Evolutionary conservation across 2,113 vertebrate species (phyloP), one percentile per base, ranked within the genome.

Genomic region (Cephalophus harveyi): DNA sequence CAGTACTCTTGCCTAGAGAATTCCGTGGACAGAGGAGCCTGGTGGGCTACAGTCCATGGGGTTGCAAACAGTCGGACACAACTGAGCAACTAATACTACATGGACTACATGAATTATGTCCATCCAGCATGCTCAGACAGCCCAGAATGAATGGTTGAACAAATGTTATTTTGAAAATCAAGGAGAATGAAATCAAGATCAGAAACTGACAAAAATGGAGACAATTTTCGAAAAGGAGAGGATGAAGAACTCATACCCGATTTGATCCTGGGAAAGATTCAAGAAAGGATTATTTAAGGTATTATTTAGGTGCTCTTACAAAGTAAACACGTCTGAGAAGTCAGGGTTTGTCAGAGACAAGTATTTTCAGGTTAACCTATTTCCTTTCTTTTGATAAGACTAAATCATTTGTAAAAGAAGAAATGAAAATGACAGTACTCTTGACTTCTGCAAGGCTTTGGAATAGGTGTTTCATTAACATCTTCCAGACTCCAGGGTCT

Each of bases 361-460:
- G 17, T 36, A 33, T 95, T 89, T 97, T 95, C 67, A 94, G 52
- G 19, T 97, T 15, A 89, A 87, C n/a, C 8, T 67, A 52, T n/a
- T 86, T 91, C 90, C 25, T 78, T 92, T 86, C 13, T 83, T 84
- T 84, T 81, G 57, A 33, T 11, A 94, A 6, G 11, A 67, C 81
- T 59, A n/a, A 91, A 81, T 13, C 48, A 89, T 82, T 87, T 89
- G 9, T 89, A 43, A 74, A 76, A 71, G 33, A 82, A 93, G 54
- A 95, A 76, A 86, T 67, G 9, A 55, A 83, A 78, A 89, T 30
- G 33, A 21, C 13, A 95, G 6, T 28, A 76, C 74, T 90, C 28
- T 87, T 94, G 62, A 55, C 48, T 64, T 91, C 17, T 33, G 1
- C 52, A 84, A 82, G 76, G 27, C n/a, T 76, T 43, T 91, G n/a